Evolutionary conservation across 2,888 invertebrate species (phyloP), one percentile per base, ranked within the genome.

Genomic region (Agriopis aurantiaria): DNA sequence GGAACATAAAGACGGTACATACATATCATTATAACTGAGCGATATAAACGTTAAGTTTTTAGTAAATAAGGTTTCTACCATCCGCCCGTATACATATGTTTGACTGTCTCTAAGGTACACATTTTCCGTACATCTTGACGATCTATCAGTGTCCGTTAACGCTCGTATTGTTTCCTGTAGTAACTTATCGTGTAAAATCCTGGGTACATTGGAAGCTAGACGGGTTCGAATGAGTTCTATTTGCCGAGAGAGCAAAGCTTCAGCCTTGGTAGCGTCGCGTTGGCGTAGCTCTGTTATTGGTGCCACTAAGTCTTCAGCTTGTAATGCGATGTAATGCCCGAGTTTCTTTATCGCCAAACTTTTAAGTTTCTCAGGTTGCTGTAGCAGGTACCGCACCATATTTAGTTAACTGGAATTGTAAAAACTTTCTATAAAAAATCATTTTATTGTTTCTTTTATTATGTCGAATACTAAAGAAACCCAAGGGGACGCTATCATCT

Each of bases 181-280:
- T 41, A 40, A 8, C 55, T 56, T 33, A 56, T 56, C 55, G 41
- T 41, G 14, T n/a, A 56, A 56, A n/a, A 14, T 41, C 41, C 9
- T 56, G 55, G 41, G 41, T 8, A 48, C 33, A 12, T 33, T 59
- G 48, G 33, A 59, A 46, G 11, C 23, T n/a, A 56, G 33, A 41
- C 11, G n/a, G 67, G 7, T 33, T 12, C 41, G 14, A 51, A 49
- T 23, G 5, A 10, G 3, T 23, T 6, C 86, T 84, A 56, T 56
- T 41, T 56, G 55, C 4, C 12, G 55, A 14, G 55, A 56, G 41
- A 56, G 55, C 55, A 56, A 56, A 41, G 41, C n/a, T 41, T 56
- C 55, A 14, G 55, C 55, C 41, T 56, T 41, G 33, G 11, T 14
- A 56, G 55, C 40, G n/a, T 56, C 41, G 9, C 41, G 41, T 12